Base-by-base conservation (phyloP, 2,113 vertebrate genomes). In the Corynorhinus townsendii region DNA sequence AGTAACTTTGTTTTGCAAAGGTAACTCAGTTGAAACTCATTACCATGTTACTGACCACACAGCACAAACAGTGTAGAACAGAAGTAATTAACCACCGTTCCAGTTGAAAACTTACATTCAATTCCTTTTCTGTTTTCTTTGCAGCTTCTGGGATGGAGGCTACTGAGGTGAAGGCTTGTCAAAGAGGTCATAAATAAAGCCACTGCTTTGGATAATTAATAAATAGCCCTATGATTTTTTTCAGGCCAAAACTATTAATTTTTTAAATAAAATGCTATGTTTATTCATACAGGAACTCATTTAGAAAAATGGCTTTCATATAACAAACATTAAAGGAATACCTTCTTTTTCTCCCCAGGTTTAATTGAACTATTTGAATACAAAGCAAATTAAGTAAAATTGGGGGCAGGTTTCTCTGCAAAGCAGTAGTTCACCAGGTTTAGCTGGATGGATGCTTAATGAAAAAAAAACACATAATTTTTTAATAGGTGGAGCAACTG, bases 231-330 rank as follows among this genome's bases (percentile, higher is more conserved):
- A 38, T 75, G 77, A 33, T 59, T 87, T 85, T 87, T 95, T 96
- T 83, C 43, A 79, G 56, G 69, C 45, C 10, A 86, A 79, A 64
- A 86, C 85, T 93, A 96, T 96, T 96, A 94, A 73, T 84, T 96
- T 96, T 93, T 94, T 59, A 4, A 72, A 93, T 76, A 92, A 92
- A 96, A 88, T 76, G 17, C 11, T 95, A 35, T 49, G 62, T 94
- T 54, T 96, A 95, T 94, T 95, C 69, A 72, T 83, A 95, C 7
- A 89, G 43, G 45, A 96, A 92, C 69, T 96, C 94, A 91, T 95
- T 96, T 96, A 93, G 93, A 96, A 97, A 95, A 97, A 96, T 95
- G 49, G 49, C 73, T 94, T 96, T 96, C 82, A 95, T 95, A 96
- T 93, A 94, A 95, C 86, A 94, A 92, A 89, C 49, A 88, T 43